Evolutionary conservation across 2,797 vertebrate genomes (phyloP).

Genomic region (Lophotriccus pileatus): DNA sequence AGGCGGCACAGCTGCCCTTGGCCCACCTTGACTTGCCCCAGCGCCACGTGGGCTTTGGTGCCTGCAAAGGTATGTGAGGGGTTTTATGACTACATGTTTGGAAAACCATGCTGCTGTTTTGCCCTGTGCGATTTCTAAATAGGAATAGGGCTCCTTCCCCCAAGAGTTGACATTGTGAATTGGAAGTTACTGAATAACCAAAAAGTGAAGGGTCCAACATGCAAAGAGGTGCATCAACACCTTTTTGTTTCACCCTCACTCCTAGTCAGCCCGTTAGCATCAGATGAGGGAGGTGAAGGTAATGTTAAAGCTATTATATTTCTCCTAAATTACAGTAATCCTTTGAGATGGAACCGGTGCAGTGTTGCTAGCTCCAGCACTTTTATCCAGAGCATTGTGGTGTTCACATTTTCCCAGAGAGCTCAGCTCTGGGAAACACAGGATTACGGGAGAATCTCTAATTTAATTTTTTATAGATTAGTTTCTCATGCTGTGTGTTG

Average conservation of each 20-base stretch:
- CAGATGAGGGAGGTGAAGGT: background rate
- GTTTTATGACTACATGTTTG: background rate
- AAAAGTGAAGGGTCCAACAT: background rate
- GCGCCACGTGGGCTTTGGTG: rapidly evolving
- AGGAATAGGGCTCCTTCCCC: background rate
- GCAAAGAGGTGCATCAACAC: background rate
- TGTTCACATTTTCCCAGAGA: background rate
- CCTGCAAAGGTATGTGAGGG: background rate
- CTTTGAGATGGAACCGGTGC: background rate
- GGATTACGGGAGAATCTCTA: background rate
- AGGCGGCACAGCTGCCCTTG: rapidly evolving
- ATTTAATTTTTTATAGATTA: background rate
- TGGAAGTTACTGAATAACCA: background rate
- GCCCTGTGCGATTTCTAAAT: background rate
- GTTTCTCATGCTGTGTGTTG: background rate
- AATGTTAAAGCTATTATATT: background rate
- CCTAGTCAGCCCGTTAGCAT: background rate
- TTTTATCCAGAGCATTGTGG: background rate
- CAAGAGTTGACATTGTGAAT: background rate
- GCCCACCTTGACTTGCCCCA: background rate
- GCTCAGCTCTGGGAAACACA: background rate
- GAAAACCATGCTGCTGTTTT: background rate
- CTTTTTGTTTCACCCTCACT: background rate
- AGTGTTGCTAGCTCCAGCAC: background rate
- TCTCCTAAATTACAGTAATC: background rate